Conservation (phyloP, 2,888 invertebrate genomes). For the Agonopterix alstromeriana region DNA sequence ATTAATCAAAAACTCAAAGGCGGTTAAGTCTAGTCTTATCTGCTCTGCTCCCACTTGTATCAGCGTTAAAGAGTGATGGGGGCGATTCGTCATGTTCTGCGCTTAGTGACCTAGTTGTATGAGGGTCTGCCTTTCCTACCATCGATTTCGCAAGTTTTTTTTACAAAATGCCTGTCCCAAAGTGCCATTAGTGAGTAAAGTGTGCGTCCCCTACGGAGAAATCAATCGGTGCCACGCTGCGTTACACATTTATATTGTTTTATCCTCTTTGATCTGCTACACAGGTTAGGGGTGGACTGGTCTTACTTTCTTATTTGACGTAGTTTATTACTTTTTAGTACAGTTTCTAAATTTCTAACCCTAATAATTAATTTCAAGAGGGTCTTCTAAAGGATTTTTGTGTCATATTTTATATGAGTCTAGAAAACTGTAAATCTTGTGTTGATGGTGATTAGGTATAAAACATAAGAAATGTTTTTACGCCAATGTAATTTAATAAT, state of each 20-base stretch:
- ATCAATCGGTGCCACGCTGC: constrained; percentile 47
- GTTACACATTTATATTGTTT: constrained; percentile 40
- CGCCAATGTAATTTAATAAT: too few species aligned
- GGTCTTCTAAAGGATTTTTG: too few species aligned
- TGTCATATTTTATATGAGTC: too few species aligned
- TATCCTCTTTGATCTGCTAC: constrained; percentile 30
- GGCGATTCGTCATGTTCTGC: constrained; percentile 62
- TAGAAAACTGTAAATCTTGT: too few species aligned
- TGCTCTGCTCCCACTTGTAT: constrained; percentile 33
- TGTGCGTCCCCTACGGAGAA: constrained; percentile 36
- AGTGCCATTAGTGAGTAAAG: constrained; percentile 30
- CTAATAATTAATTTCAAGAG: too few species aligned
- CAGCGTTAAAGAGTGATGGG: constrained; percentile 50
- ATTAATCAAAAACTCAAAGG: constrained; percentile 38
- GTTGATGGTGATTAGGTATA: too few species aligned
- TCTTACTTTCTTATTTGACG: neutral
- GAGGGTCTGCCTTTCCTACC: constrained; percentile 26
- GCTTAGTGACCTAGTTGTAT: constrained; percentile 56
- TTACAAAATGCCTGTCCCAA: constrained; percentile 29
- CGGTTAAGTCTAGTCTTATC: constrained; percentile 53
- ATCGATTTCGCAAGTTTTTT: constrained; percentile 23
- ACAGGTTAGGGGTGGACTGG: constrained; percentile 4
- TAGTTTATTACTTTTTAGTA: too few species aligned
- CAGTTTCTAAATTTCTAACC: too few species aligned
- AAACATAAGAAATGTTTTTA: too few species aligned